These are phyloP conservation scores for Patella vulgata DNA, from an alignment of 1,140 invertebrate species.

Conservation along the genomic window DNA sequence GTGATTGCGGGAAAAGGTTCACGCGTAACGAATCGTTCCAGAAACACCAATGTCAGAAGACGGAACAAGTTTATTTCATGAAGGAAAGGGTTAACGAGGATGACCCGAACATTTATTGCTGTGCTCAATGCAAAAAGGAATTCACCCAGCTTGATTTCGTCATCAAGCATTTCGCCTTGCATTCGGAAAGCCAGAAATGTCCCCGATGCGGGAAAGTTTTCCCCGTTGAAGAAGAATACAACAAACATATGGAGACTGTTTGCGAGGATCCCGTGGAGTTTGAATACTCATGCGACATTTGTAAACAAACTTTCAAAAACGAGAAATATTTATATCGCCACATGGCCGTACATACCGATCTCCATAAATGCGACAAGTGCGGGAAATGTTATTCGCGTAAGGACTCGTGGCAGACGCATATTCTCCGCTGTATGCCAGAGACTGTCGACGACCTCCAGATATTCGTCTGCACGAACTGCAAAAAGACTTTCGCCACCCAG, in stretches of 20 bases:
- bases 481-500: slow-evolving; percentile 47
- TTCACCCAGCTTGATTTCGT: slow-evolving; percentile 35
- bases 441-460: slow-evolving; percentile 49
- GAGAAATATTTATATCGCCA: slow-evolving; percentile 68
- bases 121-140: slow-evolving; percentile 38
- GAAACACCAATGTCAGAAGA: slow-evolving; percentile 46
- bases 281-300: slow-evolving; percentile 69
- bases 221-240: slow-evolving; percentile 10
- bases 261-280: slow-evolving; percentile 8
- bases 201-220: slow-evolving; percentile 37
- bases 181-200: slow-evolving; percentile 35
- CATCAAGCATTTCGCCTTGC: slow-evolving; percentile 32
- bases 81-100: slow-evolving; percentile 32
- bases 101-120: slow-evolving; percentile 30
- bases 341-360: slow-evolving; percentile 70
- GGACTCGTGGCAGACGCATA: slow-evolving; percentile 56
- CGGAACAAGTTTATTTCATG: slow-evolving; percentile 7
- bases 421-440: slow-evolving; percentile 54
- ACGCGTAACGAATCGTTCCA: slow-evolving; percentile 48
- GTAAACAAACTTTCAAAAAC: slow-evolving; percentile 68
- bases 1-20: slow-evolving; percentile 51
- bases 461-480: slow-evolving; percentile 50
- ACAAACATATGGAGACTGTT: background rate
- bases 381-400: slow-evolving; percentile 57
- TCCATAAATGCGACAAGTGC: slow-evolving; percentile 66